Evolutionary conservation across 1,140 invertebrate genomes (phyloP), one percentile per base, ranked within the genome.

Genomic region (Leptinotarsa defecta): DNA sequence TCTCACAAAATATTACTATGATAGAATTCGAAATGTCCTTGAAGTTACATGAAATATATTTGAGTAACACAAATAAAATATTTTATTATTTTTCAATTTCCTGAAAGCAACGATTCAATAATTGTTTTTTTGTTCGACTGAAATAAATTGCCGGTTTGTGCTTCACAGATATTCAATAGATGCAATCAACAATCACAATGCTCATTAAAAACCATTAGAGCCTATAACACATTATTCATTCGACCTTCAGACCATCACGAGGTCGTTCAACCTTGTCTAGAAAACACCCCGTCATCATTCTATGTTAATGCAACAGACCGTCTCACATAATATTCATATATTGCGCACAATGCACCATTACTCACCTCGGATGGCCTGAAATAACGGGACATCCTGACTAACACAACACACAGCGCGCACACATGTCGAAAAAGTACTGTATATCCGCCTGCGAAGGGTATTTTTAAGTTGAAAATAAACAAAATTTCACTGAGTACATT

Each of bases 301-400:
- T 57, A 43, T 19, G 52, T 3, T 19, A 19, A 19, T 19, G 52
- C 52, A 19, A 19, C 52, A 6, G 52, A 19, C n/a, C 52, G 52
- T 17, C 52, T 57, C 52, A 57, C 52, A 57, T 19, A 57, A 57
- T 57, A 57, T 57, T 57, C 52, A 15, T 57, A 15, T 57, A n/a
- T 57, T 57, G n/a, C 6, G 17, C 52, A 57, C 52, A 57, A 57
- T 57, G 52, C 52, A 57, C 13, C 52, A 57, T 57, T 5, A 57
- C n/a, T 57, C 52, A 57, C 52, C 52, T 57, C 52, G 15, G 52
- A 57, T n/a, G 52, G 52, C n/a, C 13, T 57, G 15, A 57, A 57
- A 57, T 57, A 57, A 57, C 52, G 52, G 52, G 52, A 57, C 52
- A 57, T 57, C 52, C 52, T 19, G 52, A 57, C 52, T 57, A 57